Base-by-base conservation (phyloP, 2,888 invertebrate genomes). In the Rutpela maculata region DNA sequence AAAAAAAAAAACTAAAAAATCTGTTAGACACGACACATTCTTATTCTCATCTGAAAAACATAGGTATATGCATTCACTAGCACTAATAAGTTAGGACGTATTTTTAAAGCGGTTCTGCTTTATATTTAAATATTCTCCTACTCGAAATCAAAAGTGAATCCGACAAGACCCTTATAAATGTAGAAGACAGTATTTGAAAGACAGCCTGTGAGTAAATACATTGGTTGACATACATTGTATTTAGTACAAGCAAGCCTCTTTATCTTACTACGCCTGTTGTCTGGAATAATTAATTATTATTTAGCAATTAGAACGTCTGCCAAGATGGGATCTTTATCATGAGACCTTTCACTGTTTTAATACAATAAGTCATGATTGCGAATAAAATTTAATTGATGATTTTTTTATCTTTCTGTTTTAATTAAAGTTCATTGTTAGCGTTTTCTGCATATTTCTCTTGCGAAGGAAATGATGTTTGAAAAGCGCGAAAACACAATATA, bases 331-430 rank as follows among this genome's bases (percentile, higher is more conserved):
- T 50, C 50, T 50, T 50, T 50, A 50, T 50, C 50, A 50, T 50
- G 50, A 50, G 50, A 50, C 50, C 50, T 50, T 50, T 50, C 50
- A 50, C n/a, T 50, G 50, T 50, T 50, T 50, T 50, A 50, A 15
- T 50, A 17, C 35, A 31, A 31, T 63, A 63, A 63, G 35, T 50
- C 50, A 50, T 50, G n/a, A n/a, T 50, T 50, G 50, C 50, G 50
- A 50, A 50, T 50, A 50, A 50, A 50, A n/a, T n/a, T 50, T 50
- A 50, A 50, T 50, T 3, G 7, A 6, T 60, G n/a, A n/a, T n/a
- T n/a, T 60, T 26, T 60, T 26, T 59, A 59, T 59, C 59, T 59
- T 15, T 50, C 50, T 50, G n/a, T 50, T 50, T n/a, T 50, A 50
- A 50, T 50, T 50, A 50, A 50, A 50, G 50, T 50, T 15, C 50